These are phyloP conservation scores for Cryptosula pallasiana DNA, from an alignment of 2,888 invertebrate genomes.

Conservation along the genomic window DNA sequence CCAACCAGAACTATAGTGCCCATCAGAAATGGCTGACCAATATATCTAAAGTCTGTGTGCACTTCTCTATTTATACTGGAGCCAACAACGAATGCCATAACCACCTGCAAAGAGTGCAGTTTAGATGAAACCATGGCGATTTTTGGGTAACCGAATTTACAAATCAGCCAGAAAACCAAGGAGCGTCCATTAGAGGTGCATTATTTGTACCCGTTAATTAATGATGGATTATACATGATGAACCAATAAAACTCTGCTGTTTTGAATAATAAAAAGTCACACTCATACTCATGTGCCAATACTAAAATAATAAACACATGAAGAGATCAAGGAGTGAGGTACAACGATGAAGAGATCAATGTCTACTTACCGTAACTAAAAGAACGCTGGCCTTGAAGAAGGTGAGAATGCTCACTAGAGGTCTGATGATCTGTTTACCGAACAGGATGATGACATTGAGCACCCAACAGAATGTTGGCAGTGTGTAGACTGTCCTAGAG, in stretches of 20 bases:
- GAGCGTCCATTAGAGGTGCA: no score
- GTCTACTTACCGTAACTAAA: constrained; percentile 47
- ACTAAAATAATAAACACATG: background rate
- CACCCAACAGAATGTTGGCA: constrained; percentile 40
- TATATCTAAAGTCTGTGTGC: background rate
- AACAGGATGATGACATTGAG: constrained; percentile 45
- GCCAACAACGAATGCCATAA: constrained; percentile 2
- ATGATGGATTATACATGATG: no score
- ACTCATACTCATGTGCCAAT: background rate
- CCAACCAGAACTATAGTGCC: background rate
- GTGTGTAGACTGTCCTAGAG: constrained; percentile 35
- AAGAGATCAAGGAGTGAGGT: background rate
- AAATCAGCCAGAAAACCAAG: no score
- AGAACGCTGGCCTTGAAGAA: constrained; percentile 48
- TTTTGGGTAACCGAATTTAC: no score
- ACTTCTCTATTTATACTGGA: background rate
- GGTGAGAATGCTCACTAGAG: constrained; percentile 47
- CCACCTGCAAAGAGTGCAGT: background rate
- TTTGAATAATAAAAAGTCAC: background rate
- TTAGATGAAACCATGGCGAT: no score
- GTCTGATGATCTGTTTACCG: constrained; percentile 44
- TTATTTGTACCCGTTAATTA: no score
- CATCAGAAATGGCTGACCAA: background rate
- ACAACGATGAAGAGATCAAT: no score
- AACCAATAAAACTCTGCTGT: no score